Conservation (phyloP, 2,797 vertebrate genomes). For the Phataginus tricuspis region DNA sequence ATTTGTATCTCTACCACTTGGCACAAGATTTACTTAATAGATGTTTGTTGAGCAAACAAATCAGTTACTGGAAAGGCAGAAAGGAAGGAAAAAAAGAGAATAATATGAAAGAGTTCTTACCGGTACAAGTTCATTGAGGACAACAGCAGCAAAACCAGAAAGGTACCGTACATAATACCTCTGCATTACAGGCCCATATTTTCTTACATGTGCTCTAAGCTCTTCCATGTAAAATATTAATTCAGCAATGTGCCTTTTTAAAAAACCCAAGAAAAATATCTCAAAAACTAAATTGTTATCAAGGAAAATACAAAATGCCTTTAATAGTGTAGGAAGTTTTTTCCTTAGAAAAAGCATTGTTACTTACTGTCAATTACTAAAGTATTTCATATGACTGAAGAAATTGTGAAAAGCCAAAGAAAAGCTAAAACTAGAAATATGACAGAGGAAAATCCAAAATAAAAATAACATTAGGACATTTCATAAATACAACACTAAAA, state of each 20-base stretch:
- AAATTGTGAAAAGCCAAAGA: not conserved
- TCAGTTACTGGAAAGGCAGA: not conserved
- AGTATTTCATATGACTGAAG: conserved; percentile 13
- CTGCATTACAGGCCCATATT: conserved; percentile 98
- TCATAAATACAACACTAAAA: conserved; percentile 14
- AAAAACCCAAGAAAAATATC: conserved; percentile 40
- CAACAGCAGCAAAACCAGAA: conserved; percentile 97
- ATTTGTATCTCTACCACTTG: not conserved
- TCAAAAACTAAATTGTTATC: conserved; percentile 40
- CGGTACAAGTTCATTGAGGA: conserved; percentile 99
- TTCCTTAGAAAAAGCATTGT: not conserved
- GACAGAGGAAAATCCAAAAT: conserved; percentile 3
- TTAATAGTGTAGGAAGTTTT: not conserved
- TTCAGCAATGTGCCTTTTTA: conserved; percentile 95
- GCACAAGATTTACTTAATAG: not conserved
- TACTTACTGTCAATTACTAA: conserved; percentile 21
- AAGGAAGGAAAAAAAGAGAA: conserved; percentile 25
- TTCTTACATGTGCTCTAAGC: conserved; percentile 95
- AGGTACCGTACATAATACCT: conserved; percentile 98
- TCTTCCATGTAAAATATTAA: conserved; percentile 99
- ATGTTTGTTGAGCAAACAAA: conserved; percentile 16
- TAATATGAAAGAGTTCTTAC: conserved; percentile 81
- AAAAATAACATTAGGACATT: conserved; percentile 31
- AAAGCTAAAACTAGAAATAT: not conserved
- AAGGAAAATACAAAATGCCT: conserved; percentile 36